Conservation (phyloP, 2,888 invertebrate species). For the Caenorhabditis sp. region DNA sequence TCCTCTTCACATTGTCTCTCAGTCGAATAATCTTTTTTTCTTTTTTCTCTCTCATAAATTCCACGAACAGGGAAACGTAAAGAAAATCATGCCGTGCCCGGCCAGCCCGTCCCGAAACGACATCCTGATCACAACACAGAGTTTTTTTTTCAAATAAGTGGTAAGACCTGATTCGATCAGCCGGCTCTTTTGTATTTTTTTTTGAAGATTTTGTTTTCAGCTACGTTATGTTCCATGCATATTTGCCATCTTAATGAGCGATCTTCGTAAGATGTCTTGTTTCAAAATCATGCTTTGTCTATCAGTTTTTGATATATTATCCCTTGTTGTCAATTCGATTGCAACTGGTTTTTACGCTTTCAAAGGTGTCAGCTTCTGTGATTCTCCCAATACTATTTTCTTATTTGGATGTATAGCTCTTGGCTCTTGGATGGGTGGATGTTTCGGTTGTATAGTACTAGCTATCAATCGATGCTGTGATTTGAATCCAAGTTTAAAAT, state of each 20-base stretch:
- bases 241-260: constrained; percentile 14
- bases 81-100: too few relatives aligned
- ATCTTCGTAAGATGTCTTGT: constrained; percentile 29
- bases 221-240: constrained; percentile 24
- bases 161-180: too few relatives aligned
- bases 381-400: constrained; percentile 16
- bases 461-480: constrained; percentile 37
- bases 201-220: constrained; percentile 13
- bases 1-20: too few relatives aligned
- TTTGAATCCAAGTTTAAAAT: constrained; percentile 18
- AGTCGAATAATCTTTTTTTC: too few relatives aligned
- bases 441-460: constrained; percentile 25
- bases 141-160: too few relatives aligned
- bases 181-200: too few relatives aligned
- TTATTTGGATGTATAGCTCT: constrained; percentile 19
- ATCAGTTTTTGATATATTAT: constrained; percentile 26
- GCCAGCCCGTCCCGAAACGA: too few relatives aligned
- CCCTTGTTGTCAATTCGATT: constrained; percentile 24
- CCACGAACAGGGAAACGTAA: too few relatives aligned
- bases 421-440: constrained; percentile 39
- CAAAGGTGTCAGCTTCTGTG: constrained; percentile 19
- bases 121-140: too few relatives aligned
- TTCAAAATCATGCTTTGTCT: constrained; percentile 35
- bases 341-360: constrained; percentile 24
- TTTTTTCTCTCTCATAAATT: too few relatives aligned